Base-by-base conservation (phyloP, 1,140 invertebrate genomes). In the Aporrectodea caliginosa region DNA sequence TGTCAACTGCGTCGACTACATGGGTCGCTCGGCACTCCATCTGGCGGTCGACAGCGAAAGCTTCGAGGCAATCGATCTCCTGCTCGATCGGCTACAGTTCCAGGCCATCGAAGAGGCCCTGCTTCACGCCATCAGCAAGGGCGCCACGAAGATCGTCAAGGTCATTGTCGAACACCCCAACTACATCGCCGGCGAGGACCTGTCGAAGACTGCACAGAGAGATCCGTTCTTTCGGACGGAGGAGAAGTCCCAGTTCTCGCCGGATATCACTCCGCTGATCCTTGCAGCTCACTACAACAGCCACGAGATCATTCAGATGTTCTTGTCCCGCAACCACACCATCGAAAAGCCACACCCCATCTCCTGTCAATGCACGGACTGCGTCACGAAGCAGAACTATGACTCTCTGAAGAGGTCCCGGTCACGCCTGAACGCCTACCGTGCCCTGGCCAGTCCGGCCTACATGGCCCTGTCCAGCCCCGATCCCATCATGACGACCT, bases 251-350 rank as follows among this genome's bases (percentile, higher is more conserved):
- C 87, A 87, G 0, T 99, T 98, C 89, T 98, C 96, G 0, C 93
- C 95, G 0, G 97, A 99, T 88, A 97, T 98, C 83, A 98, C 96
- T 0, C 97, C 96, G 1, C 90, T 99, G 77, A 97, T 98, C 83
- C 90, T 98, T 82, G 95, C 97, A 0, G 96, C 96, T 29, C 97
- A 98, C 88, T 91, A 95, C 80, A 96, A 98, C 90, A 98, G 98
- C 90, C 98, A 98, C 88, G 97, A 99, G 90, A 98, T 98, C 83
- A 97, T 98, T 85, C 98, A 99, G 91, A 95, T 98, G 82, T 91
- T 98, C 14, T 89, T 98, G 81, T 96, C 98, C 90, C 91, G 95
- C 70, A 94, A 94, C 31, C 78, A 83, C 31, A 81, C 80, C 73
- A 81, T 81, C 58, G 78, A 75, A 2, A 31, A 69, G 58, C 80